phyloP scores from a whole-genome alignment of 2,888 invertebrate genomes.

The Saturnia pavonia region DNA sequence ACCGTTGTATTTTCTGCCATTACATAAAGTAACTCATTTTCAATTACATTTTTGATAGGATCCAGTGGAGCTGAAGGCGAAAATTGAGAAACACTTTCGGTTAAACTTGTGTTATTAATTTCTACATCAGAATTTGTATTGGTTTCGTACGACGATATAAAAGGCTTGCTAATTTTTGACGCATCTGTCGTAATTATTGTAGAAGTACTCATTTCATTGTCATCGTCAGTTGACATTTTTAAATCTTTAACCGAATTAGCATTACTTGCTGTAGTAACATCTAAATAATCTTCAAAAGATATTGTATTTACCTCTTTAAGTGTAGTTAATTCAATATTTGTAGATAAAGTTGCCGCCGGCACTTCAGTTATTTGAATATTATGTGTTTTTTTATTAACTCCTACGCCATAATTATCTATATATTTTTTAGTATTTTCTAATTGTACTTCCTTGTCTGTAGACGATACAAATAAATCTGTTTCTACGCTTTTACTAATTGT shows the following conservation, averaged over 20 bases:
- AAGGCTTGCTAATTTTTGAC: not conserved
- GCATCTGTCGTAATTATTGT: not conserved
- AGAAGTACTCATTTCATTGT: not conserved
- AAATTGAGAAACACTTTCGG: not conserved
- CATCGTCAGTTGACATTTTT: not conserved
- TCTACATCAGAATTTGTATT: not conserved
- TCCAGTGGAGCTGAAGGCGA: not conserved
- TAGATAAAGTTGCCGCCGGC: not conserved
- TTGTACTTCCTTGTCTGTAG: not conserved
- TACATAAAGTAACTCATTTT: not conserved
- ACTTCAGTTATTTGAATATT: not conserved
- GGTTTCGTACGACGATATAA: not conserved
- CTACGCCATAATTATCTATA: not conserved
- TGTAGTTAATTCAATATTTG: too few relatives aligned
- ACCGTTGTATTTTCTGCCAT: not conserved
- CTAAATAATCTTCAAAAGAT: not conserved
- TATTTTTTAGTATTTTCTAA: not conserved
- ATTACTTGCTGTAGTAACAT: not conserved
- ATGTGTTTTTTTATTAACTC: not conserved
- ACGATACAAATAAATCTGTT: not conserved
- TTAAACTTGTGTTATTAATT: not conserved
- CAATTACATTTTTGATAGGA: not conserved
- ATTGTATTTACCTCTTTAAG: not conserved
- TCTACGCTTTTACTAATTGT: not conserved
- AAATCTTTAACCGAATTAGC: not conserved